phyloP scores from a whole-genome alignment of 2,797 vertebrate genomes.

The Hypotaenidia philippensis region DNA sequence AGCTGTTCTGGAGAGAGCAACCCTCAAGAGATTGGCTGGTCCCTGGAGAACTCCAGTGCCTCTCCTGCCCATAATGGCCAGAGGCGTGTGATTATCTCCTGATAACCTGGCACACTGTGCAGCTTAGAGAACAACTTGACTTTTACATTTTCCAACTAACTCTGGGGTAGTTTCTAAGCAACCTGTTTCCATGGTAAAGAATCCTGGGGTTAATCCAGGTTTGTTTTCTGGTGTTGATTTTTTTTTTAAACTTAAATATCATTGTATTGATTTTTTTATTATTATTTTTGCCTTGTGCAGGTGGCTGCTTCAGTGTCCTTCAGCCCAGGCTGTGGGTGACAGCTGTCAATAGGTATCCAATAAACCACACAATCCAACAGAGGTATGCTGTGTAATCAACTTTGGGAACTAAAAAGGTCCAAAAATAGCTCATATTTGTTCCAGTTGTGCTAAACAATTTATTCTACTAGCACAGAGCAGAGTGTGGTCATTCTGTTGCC shows the following conservation, averaged over 20 bases:
- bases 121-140: slow-evolving; percentile 79
- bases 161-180: slow-evolving; percentile 82
- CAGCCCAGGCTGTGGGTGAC: slow-evolving; percentile 32
- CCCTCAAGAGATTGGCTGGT: slow-evolving; percentile 41
- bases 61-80: slow-evolving; percentile 14
- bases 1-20: background rate
- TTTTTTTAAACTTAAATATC: slow-evolving; percentile 33
- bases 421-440: background rate
- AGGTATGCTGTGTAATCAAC: background rate
- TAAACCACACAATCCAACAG: background rate
- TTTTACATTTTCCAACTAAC: slow-evolving; percentile 75
- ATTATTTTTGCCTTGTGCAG: slow-evolving; percentile 44
- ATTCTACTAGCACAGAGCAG: background rate
- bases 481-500: background rate
- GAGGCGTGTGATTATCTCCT: slow-evolving; percentile 57
- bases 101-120: slow-evolving; percentile 58
- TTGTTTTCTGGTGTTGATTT: slow-evolving; percentile 27
- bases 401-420: background rate
- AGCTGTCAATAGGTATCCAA: slow-evolving; percentile 40
- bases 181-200: slow-evolving; percentile 85
- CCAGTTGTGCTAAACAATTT: background rate
- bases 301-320: slow-evolving; percentile 35
- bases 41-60: slow-evolving; percentile 32
- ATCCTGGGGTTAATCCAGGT: slow-evolving; percentile 78
- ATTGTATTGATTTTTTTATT: slow-evolving; percentile 55